These are phyloP conservation scores for Diorhabda sublineata DNA, from an alignment of 1,140 invertebrate species.

Conservation along the genomic window DNA sequence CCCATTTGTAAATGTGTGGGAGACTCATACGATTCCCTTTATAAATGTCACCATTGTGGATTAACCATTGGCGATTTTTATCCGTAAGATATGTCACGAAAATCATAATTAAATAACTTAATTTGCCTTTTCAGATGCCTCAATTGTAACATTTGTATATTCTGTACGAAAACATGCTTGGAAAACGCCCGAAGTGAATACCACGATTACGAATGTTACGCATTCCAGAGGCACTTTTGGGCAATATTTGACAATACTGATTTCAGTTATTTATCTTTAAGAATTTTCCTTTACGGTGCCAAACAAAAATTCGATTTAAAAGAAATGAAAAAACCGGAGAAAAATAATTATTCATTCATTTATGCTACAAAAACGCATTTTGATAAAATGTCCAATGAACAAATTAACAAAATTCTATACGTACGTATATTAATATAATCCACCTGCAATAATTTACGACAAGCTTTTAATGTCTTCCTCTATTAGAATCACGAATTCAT, in stretches of 20 bases:
- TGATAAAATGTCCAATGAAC: constrained; percentile 8
- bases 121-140: constrained; percentile 21
- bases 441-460: no score
- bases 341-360: constrained; percentile 25
- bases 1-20: constrained; percentile 21
- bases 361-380: constrained; percentile 18
- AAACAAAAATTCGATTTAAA: constrained; percentile 12
- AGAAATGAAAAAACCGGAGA: background rate
- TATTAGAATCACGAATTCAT: no score
- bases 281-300: constrained; percentile 27
- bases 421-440: constrained; percentile 12
- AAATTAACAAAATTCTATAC: constrained; percentile 21
- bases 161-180: constrained; percentile 20
- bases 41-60: constrained; percentile 26
- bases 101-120: background rate
- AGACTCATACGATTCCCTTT: constrained; percentile 1
- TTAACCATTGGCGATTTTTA: constrained; percentile 13
- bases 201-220: constrained; percentile 27
- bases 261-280: constrained; percentile 23
- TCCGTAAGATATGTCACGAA: constrained; percentile 5
- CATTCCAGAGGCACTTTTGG: constrained; percentile 30
- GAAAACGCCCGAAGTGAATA: constrained; percentile 13
- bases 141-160: constrained; percentile 23
- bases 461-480: no score
- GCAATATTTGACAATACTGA: constrained; percentile 19